These are phyloP conservation scores for Harpagoxenus sublaevis DNA, from an alignment of 2,888 invertebrate genomes.

Conservation along the genomic window DNA sequence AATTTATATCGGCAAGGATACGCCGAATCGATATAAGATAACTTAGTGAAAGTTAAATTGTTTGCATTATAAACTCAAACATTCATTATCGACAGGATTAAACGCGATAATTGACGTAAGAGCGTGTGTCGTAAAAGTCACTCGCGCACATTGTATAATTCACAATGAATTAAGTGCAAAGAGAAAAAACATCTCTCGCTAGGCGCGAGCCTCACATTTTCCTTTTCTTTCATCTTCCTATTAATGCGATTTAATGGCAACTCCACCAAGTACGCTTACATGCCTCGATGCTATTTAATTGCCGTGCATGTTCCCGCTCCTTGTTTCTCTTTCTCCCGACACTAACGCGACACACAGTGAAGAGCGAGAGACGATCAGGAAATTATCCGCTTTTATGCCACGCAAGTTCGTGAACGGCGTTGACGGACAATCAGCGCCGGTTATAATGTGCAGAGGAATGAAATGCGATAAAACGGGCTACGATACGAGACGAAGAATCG, in stretches of 20 bases:
- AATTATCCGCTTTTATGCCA: conserved; percentile 40
- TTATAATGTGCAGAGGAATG: conserved; percentile 6
- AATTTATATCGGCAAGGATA: background rate
- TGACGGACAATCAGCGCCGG: conserved; percentile 26
- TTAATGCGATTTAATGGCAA: conserved; percentile 34
- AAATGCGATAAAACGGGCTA: conserved; percentile 31
- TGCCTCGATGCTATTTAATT: conserved; percentile 40
- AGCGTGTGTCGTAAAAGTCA: conserved; percentile 4
- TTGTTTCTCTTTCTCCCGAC: conserved; percentile 19
- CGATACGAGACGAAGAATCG: conserved; percentile 19
- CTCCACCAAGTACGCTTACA: conserved; percentile 9
- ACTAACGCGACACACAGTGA: conserved; percentile 24
- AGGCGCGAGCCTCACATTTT: conserved; percentile 2
- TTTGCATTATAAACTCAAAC: background rate
- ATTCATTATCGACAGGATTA: background rate
- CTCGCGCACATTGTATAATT: background rate
- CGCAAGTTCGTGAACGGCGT: conserved; percentile 28
- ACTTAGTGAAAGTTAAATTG: background rate
- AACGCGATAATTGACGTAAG: conserved; percentile 1
- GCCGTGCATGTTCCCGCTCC: conserved; percentile 5
- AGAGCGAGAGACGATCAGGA: conserved; percentile 26
- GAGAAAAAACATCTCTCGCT: conserved; percentile 2
- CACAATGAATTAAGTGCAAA: background rate
- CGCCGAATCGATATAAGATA: background rate
- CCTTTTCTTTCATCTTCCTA: conserved; percentile 13